Conservation (phyloP, 2,113 vertebrate genomes). For the Anser cygnoides region DNA sequence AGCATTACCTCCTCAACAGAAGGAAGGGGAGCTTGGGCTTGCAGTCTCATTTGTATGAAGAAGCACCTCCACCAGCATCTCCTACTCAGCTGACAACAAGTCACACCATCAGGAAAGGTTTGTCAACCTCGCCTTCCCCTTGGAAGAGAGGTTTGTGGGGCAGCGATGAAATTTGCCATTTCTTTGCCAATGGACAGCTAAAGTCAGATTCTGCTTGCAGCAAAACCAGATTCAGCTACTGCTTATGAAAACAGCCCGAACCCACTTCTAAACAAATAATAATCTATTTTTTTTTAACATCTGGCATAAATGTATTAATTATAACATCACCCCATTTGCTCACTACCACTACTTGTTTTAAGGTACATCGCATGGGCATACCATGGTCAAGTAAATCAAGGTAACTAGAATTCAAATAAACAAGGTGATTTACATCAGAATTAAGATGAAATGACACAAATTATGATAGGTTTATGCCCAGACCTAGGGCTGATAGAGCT, state of each 20-base stretch:
- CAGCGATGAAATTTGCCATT: accelerated
- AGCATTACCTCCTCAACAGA: background rate
- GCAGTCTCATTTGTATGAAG: background rate
- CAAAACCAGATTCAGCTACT: background rate
- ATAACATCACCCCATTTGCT: background rate
- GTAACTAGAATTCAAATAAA: background rate
- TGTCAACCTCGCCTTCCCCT: background rate
- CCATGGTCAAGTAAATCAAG: background rate
- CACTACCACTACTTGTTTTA: background rate
- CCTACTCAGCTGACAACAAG: background rate
- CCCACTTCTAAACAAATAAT: background rate
- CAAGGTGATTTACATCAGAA: background rate
- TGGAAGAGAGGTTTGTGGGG: background rate
- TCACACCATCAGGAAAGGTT: background rate
- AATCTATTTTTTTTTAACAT: background rate
- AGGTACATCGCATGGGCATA: accelerated
- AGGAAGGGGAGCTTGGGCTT: background rate
- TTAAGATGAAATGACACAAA: background rate
- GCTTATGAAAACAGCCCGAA: background rate
- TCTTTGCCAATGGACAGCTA: background rate
- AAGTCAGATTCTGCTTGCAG: background rate
- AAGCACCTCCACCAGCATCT: background rate
- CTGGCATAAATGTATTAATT: background rate
- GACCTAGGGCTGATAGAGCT: background rate
- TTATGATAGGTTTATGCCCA: background rate